Evolutionary conservation across 2,113 vertebrate species (phyloP).

Genomic region (Aythya baeri): DNA sequence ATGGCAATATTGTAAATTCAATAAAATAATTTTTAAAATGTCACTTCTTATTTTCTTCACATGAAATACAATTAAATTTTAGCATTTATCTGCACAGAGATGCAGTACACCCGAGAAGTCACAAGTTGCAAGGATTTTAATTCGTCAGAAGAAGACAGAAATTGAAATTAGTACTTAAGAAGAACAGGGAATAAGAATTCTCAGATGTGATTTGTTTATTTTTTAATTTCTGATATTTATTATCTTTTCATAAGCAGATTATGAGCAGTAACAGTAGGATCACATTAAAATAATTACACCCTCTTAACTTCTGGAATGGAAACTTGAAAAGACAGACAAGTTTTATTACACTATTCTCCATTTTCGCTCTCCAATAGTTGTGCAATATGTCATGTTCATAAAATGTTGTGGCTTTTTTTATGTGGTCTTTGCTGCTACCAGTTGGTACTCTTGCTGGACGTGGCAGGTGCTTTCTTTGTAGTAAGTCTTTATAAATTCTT

Average conservation of each 20-base stretch:
- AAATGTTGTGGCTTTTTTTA: background rate
- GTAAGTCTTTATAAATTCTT: background rate
- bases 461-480: background rate
- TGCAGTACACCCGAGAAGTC: background rate
- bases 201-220: background rate
- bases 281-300: background rate
- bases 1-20: background rate
- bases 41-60: background rate
- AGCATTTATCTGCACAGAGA: background rate
- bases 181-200: background rate
- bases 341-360: background rate
- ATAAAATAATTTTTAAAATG: slow-evolving; percentile 6
- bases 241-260: background rate
- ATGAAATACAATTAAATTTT: background rate
- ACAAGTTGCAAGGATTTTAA: background rate
- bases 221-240: background rate
- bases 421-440: background rate
- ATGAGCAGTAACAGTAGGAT: background rate
- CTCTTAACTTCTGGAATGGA: background rate
- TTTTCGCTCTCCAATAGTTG: background rate
- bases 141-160: background rate
- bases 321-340: background rate
- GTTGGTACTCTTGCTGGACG: background rate
- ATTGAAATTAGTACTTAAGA: background rate
- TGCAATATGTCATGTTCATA: background rate